Base-by-base conservation (phyloP, 1,140 invertebrate genomes). In the Wiebesia pumilae region DNA sequence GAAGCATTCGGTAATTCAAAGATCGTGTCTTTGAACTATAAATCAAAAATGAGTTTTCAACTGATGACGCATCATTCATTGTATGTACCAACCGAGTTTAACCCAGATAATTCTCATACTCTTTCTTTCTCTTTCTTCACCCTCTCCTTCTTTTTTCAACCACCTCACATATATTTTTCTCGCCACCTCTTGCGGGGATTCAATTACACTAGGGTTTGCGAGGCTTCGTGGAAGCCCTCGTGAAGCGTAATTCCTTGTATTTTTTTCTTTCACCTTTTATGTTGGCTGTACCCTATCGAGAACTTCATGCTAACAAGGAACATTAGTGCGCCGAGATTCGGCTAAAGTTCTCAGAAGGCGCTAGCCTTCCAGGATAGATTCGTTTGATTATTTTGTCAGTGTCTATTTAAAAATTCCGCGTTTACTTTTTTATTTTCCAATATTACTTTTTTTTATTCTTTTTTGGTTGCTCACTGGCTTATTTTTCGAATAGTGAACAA, bases 211-310 rank as follows among this genome's bases (percentile, higher is more conserved):
- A 84, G 89, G 84, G 85, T 88, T 92, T 91, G 88, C 84, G 81
- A 77, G 93, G 91, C 89, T 93, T 93, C 91, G 83, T 69, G 86
- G 92, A 93, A 93, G 92, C 93, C 93, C 89, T 87, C 90, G 86
- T 83, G 88, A 58, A 24, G 51, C 51, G n/a, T 7, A 65, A 24
- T 30, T 2, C 35, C 33, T 71, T 35, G 33, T 38, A 71, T 71
- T 71, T 35, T 14, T 38, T 71, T n/a, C 69, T 35, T 33, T 81
- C 58, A 30, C 14, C 7, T 33, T 33, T 38, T 71, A 19, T 33
- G 19, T 27, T 67, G 21, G 62, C 3, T 10, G 33, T 71, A 38
- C 1, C 33, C 0, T 38, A 71, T 35, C 33, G 24, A 71, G 16
- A 33, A 38, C 27, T 62, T 3, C 58, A 27, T 16, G 43, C 38